phyloP scores from a whole-genome alignment of 2,888 invertebrate species.

The Pantelozetes paolii region DNA sequence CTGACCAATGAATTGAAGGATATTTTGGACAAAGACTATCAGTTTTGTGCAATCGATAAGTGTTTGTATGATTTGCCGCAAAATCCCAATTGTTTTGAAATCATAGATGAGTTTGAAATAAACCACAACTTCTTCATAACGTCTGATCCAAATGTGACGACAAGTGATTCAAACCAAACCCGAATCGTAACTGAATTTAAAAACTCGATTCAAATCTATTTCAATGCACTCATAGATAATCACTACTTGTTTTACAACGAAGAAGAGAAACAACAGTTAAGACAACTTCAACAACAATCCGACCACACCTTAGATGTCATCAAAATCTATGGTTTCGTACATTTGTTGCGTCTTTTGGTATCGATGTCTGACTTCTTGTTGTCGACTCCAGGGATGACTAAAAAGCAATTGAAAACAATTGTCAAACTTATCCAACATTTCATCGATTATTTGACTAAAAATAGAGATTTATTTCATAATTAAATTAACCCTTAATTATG shows the following conservation, averaged over 20 bases:
- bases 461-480: not conserved
- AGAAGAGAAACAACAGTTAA: constrained; percentile 21
- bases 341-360: constrained; percentile 37
- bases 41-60: not conserved
- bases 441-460: constrained; percentile 34
- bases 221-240: constrained; percentile 34
- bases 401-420: constrained; percentile 25
- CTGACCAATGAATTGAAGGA: constrained; percentile 36
- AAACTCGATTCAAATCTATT: constrained; percentile 40
- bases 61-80: constrained; percentile 15
- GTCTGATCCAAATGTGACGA: not conserved
- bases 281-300: not conserved
- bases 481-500: not conserved
- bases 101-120: constrained; percentile 23
- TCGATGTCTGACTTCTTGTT: constrained; percentile 35
- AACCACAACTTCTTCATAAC: not conserved
- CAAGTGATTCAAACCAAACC: not conserved
- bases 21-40: constrained; percentile 36
- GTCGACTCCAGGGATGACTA: constrained; percentile 36
- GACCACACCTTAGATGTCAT: not conserved
- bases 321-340: constrained; percentile 39
- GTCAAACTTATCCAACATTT: constrained; percentile 30
- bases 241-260: constrained; percentile 37
- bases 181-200: constrained; percentile 34
- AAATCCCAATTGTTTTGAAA: not conserved